Evolutionary conservation across 2,113 vertebrate genomes (phyloP).

Genomic region (Spea multiplicata): DNA sequence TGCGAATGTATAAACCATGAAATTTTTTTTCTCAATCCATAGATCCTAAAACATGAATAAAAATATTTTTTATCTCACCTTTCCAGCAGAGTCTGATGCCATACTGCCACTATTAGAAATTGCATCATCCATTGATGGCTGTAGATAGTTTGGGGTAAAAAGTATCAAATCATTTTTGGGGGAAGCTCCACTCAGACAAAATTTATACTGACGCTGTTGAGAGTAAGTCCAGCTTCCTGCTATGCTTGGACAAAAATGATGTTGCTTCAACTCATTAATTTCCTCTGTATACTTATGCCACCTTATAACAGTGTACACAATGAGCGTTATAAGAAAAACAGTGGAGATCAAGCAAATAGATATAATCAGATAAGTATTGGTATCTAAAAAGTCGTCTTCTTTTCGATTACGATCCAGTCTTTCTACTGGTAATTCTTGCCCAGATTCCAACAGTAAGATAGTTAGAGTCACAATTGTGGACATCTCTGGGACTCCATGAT

Average conservation of each 20-base stretch:
- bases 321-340: conserved; percentile 21
- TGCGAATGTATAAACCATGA: no score
- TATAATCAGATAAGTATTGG: conserved; percentile 16
- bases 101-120: conserved; percentile 1
- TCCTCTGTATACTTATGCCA: conserved; percentile 27
- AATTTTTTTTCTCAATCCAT: no score
- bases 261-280: conserved; percentile 25
- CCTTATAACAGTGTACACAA: conserved; percentile 7
- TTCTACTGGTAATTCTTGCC: neutral
- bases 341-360: conserved; percentile 26
- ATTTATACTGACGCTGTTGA: conserved; percentile 12
- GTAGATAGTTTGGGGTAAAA: conserved; percentile 10
- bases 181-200: conserved; percentile 10
- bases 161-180: conserved; percentile 27
- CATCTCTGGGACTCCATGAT: conserved; percentile 55
- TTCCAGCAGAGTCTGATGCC: neutral
- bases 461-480: conserved; percentile 56
- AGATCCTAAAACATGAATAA: neutral
- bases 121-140: neutral
- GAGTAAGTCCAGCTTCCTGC: conserved; percentile 17
- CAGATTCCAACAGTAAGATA: conserved; percentile 49
- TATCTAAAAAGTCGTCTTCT: conserved; percentile 8
- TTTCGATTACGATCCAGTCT: conserved; percentile 6
- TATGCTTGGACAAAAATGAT: conserved; percentile 31
- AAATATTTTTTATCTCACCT: conserved; percentile 3